A percentile compares a stretch with the other conserved stretches of the same genome.
phyloP scores from a whole-genome alignment of 1,140 invertebrate species.

The Parapsyche elsis region DNA sequence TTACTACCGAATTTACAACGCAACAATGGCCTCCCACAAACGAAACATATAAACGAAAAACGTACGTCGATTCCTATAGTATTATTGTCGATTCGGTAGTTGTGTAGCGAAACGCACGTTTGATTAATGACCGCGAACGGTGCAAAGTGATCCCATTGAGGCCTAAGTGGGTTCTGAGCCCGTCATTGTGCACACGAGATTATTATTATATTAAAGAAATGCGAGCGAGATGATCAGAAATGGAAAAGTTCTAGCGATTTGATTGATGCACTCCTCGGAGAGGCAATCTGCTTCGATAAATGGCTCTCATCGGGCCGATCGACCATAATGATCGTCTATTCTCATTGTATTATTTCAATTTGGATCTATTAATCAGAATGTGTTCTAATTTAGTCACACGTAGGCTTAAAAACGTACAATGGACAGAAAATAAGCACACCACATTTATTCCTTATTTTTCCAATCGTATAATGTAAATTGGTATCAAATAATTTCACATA shows the following conservation, averaged over 20 bases:
- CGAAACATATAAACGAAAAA: slow-evolving; percentile 50
- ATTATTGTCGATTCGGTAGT: slow-evolving; percentile 48
- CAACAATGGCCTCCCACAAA: slow-evolving; percentile 2
- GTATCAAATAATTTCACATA: too few species aligned
- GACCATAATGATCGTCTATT: neutral
- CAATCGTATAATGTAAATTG: too few species aligned
- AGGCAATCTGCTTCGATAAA: slow-evolving; percentile 26
- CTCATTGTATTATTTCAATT: slow-evolving; percentile 3
- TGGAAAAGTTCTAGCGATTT: slow-evolving; percentile 29
- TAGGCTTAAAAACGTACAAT: too few species aligned
- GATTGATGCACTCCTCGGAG: slow-evolving; percentile 50
- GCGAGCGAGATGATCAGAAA: neutral
- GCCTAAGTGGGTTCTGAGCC: slow-evolving; percentile 54
- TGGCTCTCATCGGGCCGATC: neutral
- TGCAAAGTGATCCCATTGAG: slow-evolving; percentile 55
- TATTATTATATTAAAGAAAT: neutral
- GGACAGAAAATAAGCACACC: too few species aligned
- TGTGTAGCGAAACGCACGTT: slow-evolving; percentile 43
- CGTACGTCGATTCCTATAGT: slow-evolving; percentile 18
- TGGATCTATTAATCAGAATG: neutral
- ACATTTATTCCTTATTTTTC: too few species aligned
- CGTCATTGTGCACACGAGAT: slow-evolving; percentile 36
- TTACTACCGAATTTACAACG: slow-evolving; percentile 28
- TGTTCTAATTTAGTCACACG: too few species aligned
- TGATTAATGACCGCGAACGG: slow-evolving; percentile 51